Evolutionary conservation across 2,113 vertebrate species (phyloP), one percentile per base, ranked within the genome.

Genomic region (Dromas ardeola): DNA sequence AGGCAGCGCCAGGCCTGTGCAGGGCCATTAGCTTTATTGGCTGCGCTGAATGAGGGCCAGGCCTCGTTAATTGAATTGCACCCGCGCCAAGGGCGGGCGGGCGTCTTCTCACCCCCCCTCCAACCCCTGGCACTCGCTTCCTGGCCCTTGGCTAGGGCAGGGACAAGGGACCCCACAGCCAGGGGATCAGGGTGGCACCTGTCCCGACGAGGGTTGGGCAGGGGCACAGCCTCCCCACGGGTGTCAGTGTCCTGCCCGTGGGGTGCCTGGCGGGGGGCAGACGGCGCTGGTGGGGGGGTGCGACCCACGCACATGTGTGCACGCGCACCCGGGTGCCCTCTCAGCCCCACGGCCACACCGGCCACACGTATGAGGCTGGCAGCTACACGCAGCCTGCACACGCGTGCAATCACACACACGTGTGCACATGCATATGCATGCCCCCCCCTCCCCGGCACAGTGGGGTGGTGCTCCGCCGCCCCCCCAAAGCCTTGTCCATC

Each of bases 21-120:
- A 0, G 90, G 94, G 92, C 96, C 96, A 97, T 97, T 96, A 96
- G 95, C 96, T 93, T 96, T 96, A 96, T 96, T 95, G 87, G 73
- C 94, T 91, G 90, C 1, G 7, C 92, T 93, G 95, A 96, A 89
- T 25, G 7, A 53, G 69, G 65, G 95, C 96, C 96, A 97, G 95
- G 56, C 90, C 84, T 87, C 69, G 3, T 89, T 97, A 97, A 97
- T 96, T 97, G 95, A 96, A 96, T 97, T 96, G 96, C 90, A 78
- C 84, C 90, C 69, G 1, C 90, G n/a, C 92, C 94, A 95, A 96
- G 92, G 94, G 78, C 86, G 0, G 69, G 65, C n/a, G 0, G 38
- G 63, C 15, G 1, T 21, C 78, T 84, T 88, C 45, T 42, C 40
- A 55, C 38, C 23, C 22, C 43, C 15, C 11, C 27, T 4, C 6